phyloP scores from a whole-genome alignment of 2,888 invertebrate species.

The Yponomeuta plumbellus region DNA sequence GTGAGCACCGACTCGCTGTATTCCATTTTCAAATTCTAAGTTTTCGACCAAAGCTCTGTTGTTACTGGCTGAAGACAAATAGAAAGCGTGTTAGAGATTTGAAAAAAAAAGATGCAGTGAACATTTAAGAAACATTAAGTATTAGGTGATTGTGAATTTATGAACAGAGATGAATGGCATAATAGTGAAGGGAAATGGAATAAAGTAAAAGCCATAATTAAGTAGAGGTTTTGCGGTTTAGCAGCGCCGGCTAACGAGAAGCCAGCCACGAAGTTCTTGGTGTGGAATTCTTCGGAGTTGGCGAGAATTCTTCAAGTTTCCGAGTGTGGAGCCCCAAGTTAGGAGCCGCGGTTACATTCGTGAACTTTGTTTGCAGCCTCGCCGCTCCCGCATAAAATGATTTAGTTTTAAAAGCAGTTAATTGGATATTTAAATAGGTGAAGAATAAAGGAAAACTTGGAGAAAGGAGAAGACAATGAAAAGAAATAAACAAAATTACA shows the following conservation, averaged over 20 bases:
- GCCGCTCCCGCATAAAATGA: constrained; percentile 8
- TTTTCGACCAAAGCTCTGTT: constrained; percentile 25
- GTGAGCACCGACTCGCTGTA: constrained; percentile 45
- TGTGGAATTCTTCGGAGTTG: constrained; percentile 39
- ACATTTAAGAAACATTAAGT: not conserved
- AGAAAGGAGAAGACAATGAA: not conserved
- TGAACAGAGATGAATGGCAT: not conserved
- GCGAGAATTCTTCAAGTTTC: constrained; percentile 53
- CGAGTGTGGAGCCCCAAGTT: constrained; percentile 28
- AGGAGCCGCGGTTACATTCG: constrained; percentile 5
- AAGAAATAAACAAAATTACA: not conserved
- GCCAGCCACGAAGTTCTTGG: constrained; percentile 43
- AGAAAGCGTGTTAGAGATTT: not conserved
- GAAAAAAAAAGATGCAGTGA: not conserved
- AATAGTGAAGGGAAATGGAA: constrained; percentile 44
- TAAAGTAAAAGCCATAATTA: constrained; percentile 67
- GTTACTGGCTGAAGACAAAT: not conserved
- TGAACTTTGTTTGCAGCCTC: constrained; percentile 11
- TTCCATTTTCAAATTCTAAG: constrained; percentile 45
- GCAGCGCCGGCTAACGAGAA: constrained; percentile 55
- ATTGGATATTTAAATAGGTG: not conserved
- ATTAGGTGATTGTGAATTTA: not conserved
- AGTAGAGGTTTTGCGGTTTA: constrained; percentile 62
- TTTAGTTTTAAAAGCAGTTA: constrained; percentile 9
- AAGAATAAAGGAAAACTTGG: not conserved